Evolutionary conservation across 2,888 invertebrate genomes (phyloP).

Genomic region (Diarsia brunnea): DNA sequence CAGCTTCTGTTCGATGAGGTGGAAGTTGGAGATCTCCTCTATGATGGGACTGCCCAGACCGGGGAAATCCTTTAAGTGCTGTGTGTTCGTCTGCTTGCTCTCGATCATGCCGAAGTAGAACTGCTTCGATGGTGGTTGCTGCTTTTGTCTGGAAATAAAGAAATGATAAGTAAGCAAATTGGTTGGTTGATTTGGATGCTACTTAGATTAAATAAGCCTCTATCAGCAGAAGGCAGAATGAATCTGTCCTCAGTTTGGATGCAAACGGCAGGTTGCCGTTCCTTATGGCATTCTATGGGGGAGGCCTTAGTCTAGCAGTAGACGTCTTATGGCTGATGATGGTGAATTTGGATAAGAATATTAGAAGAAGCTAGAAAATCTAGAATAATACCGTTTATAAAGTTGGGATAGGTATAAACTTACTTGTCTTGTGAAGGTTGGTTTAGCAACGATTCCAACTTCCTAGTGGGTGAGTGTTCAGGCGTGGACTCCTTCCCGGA

Average conservation of each 20-base stretch:
- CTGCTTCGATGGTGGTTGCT: slow-evolving; percentile 84
- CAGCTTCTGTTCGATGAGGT: slow-evolving; percentile 86
- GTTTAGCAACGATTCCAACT: slow-evolving; percentile 73
- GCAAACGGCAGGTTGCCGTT: no score
- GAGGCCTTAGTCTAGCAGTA: no score
- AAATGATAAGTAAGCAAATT: not conserved
- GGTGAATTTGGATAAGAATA: no score
- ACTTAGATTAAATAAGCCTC: not conserved
- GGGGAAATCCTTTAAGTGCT: slow-evolving; percentile 86
- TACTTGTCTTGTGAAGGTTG: slow-evolving; percentile 78
- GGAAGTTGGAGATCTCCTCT: slow-evolving; percentile 86
- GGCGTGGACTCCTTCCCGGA: slow-evolving; percentile 92
- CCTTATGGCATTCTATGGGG: no score
- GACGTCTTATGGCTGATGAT: no score
- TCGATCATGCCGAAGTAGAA: slow-evolving; percentile 96
- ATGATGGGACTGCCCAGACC: slow-evolving; percentile 87
- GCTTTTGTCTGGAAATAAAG: slow-evolving; percentile 75
- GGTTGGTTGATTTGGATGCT: not conserved
- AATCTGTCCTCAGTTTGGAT: not conserved
- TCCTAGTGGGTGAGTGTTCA: slow-evolving; percentile 90
- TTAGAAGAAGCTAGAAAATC: not conserved
- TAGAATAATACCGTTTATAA: not conserved
- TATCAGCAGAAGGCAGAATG: not conserved
- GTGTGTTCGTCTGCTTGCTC: slow-evolving; percentile 79
- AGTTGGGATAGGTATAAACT: slow-evolving; percentile 59